Conservation (phyloP, 2,113 vertebrate genomes). For the Paratilapia polleni region DNA sequence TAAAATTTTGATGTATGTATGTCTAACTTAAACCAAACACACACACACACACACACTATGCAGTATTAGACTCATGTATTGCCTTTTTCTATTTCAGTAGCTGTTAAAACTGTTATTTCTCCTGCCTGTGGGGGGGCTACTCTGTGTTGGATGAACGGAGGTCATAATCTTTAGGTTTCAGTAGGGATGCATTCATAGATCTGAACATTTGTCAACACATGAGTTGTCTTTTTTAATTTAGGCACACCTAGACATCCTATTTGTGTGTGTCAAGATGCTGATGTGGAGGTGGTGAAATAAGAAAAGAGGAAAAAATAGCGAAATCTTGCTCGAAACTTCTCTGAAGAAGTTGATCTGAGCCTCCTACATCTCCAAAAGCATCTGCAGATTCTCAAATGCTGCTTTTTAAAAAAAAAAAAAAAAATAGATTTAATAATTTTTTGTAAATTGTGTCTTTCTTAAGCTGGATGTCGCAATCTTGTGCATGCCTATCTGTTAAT, state of each 20-base stretch:
- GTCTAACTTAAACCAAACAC: no score
- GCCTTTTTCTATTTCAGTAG: not conserved
- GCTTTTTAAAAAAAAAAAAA: no score
- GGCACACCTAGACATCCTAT: rapidly evolving
- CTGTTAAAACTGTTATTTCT: not conserved
- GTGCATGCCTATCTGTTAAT: not conserved
- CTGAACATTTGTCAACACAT: not conserved
- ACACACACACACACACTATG: not conserved
- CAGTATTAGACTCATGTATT: not conserved
- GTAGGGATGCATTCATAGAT: not conserved
- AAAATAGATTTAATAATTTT: no score
- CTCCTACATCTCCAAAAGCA: not conserved
- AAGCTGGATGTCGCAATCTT: not conserved
- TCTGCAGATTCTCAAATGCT: not conserved
- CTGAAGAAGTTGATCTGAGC: not conserved
- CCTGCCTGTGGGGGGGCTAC: no score
- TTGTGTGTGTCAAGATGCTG: not conserved
- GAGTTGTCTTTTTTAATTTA: not conserved
- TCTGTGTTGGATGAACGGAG: no score
- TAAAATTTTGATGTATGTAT: no score
- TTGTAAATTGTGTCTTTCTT: not conserved
- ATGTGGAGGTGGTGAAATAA: not conserved
- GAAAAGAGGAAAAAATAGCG: no score
- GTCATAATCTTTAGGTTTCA: not conserved
- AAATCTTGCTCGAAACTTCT: not conserved